Base-by-base conservation (phyloP, 1,140 invertebrate genomes). In the Rhynchophorus ferrugineus region DNA sequence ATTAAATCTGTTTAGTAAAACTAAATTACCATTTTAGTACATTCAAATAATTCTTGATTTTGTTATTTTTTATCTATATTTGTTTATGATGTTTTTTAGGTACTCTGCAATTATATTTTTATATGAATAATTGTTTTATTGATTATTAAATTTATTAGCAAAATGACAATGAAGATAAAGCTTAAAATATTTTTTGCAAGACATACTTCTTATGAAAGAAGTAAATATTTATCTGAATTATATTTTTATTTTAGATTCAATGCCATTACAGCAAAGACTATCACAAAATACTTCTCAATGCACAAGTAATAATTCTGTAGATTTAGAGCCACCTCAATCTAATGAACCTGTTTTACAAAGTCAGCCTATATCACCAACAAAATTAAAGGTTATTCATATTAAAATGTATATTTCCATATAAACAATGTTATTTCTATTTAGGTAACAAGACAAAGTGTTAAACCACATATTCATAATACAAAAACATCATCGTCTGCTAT, bases 241-340 rank as follows among this genome's bases (percentile, higher is more conserved):
- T n/a, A n/a, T n/a, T n/a, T n/a, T n/a, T 43, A 20, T 65, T 63
- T 9, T 53, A 65, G 63, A 65, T 58, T 61, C 61, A 6, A 63
- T 65, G 61, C 63, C 63, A 14, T 37, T 65, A 3, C 43, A 59
- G 38, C 61, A 66, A 44, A 34, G 62, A 9, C 42, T 66, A 19
- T 49, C 49, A n/a, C 34, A 61, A 46, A 44, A 29, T 17, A 13
- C 36, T 13, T 13, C 41, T n/a, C 19, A 41, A 17, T 36, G 36
- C 6, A 22, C 42, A 43, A 6, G 19, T 7, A 42, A 22, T 7
- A 19, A 44, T 36, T 34, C 14, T 29, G 24, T 5, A 6, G 24
- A 29, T 29, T 5, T 29, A 11, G 5, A 5, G 11, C 11, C 24
- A 29, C 5, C 5, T 1, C 21, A 34, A 24, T 24, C 39, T 6